Evolutionary conservation across 2,888 invertebrate species (phyloP).

Genomic region (Thysanoteuthis rhombus): DNA sequence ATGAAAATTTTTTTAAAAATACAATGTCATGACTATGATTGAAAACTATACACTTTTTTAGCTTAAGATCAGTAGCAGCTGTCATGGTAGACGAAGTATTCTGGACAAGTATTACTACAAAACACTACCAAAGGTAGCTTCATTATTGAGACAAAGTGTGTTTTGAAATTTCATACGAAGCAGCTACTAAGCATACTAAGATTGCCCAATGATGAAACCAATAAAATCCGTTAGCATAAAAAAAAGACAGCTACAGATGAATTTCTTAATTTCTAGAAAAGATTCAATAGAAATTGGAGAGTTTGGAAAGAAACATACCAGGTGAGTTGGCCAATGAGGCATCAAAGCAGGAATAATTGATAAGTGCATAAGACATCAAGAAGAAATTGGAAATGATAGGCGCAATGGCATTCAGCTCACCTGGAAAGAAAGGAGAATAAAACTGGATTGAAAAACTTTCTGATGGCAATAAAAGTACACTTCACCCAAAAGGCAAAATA

Average conservation of each 20-base stretch:
- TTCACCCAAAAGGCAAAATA: too few relatives aligned
- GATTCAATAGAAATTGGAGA: background rate
- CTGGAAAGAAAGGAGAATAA: conserved; percentile 45
- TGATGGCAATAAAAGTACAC: too few relatives aligned
- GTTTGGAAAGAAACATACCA: conserved; percentile 44
- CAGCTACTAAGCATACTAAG: background rate
- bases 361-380: conserved; percentile 67
- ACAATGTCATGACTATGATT: too few relatives aligned
- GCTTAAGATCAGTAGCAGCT: too few relatives aligned
- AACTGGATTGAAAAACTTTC: background rate
- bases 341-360: conserved; percentile 69
- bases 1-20: too few relatives aligned
- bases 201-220: too few relatives aligned
- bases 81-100: too few relatives aligned
- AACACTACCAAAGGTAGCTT: too few relatives aligned
- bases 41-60: too few relatives aligned
- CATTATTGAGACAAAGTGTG: too few relatives aligned
- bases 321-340: conserved; percentile 66
- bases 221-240: background rate
- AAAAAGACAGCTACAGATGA: background rate
- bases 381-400: conserved; percentile 68
- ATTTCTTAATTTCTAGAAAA: background rate
- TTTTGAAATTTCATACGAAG: too few relatives aligned
- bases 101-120: too few relatives aligned
- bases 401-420: conserved; percentile 66